Base-by-base conservation (phyloP, 2,888 invertebrate species). In the Odontomyia ornata region DNA sequence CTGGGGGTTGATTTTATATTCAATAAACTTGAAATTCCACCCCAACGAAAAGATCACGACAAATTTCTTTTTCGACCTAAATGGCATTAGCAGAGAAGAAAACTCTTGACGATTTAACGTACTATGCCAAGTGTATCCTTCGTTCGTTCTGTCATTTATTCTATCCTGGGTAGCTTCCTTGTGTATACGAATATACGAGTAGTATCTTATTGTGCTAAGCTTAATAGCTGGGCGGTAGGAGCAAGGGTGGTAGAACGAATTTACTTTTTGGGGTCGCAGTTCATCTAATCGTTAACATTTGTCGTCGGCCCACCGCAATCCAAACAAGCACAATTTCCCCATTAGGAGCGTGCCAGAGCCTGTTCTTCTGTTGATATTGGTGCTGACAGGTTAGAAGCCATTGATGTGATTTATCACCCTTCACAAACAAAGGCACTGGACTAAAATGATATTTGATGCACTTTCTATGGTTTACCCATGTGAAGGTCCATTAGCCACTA, bases 341-440 rank as follows among this genome's bases (percentile, higher is more conserved):
- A 60, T 30, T 73, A 73, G 36, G 36, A 36, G 57, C 28, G 60
- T 60, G 27, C 23, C 30, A 30, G 15, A 7, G 56, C 56, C 46
- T 30, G 27, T 69, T 36, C 36, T 72, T 36, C 57, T 73, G 60
- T 73, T 57, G 57, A 73, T 57, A 69, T 47, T 73, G 73, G 56
- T 57, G 73, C 23, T 73, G 73, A 73, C 57, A 73, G 60, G 43
- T 73, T 73, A 47, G 73, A 73, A 73, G 60, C 43, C 52, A 73
- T 57, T 60, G 57, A 73, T 73, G 73, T 73, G 73, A 73, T 73
- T 73, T 73, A 73, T 73, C 73, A 36, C 36, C 60, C 43, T 73
- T 52, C 73, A 57, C 5, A 67, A 43, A 21, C 72, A 57, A 23
- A 43, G 1, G 27, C 28, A 23, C 47, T 69, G 25, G 47, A 46